These are phyloP conservation scores for Stegophylla sp. DNA, from an alignment of 2,888 invertebrate species.

Conservation along the genomic window DNA sequence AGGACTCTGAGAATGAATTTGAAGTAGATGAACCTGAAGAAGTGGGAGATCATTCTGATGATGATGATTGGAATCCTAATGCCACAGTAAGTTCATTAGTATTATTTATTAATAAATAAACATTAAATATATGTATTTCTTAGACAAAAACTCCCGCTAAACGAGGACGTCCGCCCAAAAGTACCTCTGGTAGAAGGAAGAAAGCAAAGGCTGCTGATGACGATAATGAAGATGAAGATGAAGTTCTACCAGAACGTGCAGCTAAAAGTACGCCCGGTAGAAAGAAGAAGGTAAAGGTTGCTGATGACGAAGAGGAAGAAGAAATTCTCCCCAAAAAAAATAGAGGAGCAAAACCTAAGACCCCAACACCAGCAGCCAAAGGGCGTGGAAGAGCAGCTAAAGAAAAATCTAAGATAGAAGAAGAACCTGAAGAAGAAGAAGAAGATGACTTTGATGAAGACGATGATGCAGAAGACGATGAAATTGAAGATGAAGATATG, in stretches of 20 bases:
- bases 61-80: conserved; percentile 66
- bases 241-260: conserved; percentile 30
- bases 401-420: conserved; percentile 56
- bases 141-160: conserved; percentile 55
- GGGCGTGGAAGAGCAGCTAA: conserved; percentile 35
- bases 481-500: conserved; percentile 60
- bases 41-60: conserved; percentile 66
- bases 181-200: conserved; percentile 48
- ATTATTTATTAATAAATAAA: background rate
- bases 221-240: conserved; percentile 60
- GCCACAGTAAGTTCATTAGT: conserved; percentile 62
- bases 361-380: conserved; percentile 21
- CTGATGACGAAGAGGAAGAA: conserved; percentile 60
- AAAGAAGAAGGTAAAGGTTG: conserved; percentile 54
- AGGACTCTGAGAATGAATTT: conserved; percentile 63
- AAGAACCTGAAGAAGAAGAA: conserved; percentile 60
- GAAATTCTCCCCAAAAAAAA: conserved; percentile 50
- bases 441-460: conserved; percentile 61
- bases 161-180: conserved; percentile 50
- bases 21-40: conserved; percentile 66
- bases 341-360: conserved; percentile 47
- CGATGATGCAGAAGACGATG: conserved; percentile 60
- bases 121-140: conserved; percentile 8
- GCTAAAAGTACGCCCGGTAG: conserved; percentile 19
- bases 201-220: conserved; percentile 54